phyloP scores from a whole-genome alignment of 2,113 vertebrate species.

The Anhinga rufa region DNA sequence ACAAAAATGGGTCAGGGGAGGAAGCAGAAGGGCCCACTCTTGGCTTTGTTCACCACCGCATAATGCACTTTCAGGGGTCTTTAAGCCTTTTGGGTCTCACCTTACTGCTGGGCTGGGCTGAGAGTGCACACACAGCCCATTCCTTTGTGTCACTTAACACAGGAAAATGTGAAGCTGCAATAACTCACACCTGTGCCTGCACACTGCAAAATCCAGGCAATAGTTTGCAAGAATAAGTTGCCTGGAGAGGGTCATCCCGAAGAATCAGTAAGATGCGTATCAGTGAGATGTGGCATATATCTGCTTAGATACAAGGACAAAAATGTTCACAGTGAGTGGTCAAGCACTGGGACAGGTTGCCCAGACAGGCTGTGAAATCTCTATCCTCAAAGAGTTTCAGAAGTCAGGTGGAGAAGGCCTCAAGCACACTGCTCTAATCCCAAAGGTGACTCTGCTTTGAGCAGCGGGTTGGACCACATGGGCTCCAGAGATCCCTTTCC shows the following conservation, averaged over 20 bases:
- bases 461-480: accelerated
- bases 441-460: not conserved
- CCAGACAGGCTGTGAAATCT: not conserved
- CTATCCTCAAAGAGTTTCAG: not conserved
- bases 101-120: not conserved
- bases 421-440: not conserved
- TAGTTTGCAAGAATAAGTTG: not conserved
- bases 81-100: not conserved
- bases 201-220: not conserved
- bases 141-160: not conserved
- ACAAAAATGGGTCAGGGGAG: not conserved
- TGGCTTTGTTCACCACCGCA: not conserved
- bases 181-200: not conserved
- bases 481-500: not conserved
- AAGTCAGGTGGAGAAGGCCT: not conserved
- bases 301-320: not conserved
- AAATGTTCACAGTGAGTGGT: not conserved
- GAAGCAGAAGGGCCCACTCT: not conserved
- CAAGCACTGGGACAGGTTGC: not conserved
- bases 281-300: not conserved
- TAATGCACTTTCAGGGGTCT: accelerated
- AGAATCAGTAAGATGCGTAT: not conserved
- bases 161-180: not conserved
- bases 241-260: not conserved
- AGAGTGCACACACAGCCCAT: not conserved